Conservation (phyloP, 2,888 invertebrate species). For the Zygothrica quintamaculata region DNA sequence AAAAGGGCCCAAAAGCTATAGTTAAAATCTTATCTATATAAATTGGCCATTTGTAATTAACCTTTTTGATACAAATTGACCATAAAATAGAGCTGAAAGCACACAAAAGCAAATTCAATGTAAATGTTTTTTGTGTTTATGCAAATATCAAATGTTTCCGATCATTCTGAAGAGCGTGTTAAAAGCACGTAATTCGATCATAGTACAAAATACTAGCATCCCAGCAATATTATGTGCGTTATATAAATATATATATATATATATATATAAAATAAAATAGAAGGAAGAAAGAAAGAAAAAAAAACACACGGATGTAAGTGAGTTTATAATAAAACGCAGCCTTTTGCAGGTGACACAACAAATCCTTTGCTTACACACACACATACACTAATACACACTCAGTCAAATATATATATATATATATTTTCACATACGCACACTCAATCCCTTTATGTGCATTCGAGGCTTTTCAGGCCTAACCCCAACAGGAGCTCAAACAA, state of each 20-base stretch:
- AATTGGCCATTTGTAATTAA: constrained; percentile 14
- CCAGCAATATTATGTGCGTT: not conserved
- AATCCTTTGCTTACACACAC: constrained; percentile 41
- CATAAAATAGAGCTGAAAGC: constrained; percentile 29
- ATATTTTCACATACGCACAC: constrained; percentile 19
- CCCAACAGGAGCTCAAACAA: constrained; percentile 14
- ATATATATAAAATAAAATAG: constrained; percentile 3
- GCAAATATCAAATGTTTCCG: constrained; percentile 47
- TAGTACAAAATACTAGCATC: constrained; percentile 17
- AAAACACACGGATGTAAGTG: constrained; percentile 1
- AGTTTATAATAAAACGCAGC: constrained; percentile 52
- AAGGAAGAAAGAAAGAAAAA: not conserved
- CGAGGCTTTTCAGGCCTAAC: constrained; percentile 65
- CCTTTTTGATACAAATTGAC: constrained; percentile 29
- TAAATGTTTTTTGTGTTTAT: constrained; percentile 33
- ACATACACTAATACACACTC: constrained; percentile 7
- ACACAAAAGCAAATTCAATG: constrained; percentile 24
- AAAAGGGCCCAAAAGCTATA: not conserved
- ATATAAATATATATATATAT: constrained; percentile 8
- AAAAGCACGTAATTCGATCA: constrained; percentile 69
- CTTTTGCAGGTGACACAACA: constrained; percentile 50
- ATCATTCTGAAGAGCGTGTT: constrained; percentile 55
- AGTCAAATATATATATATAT: constrained; percentile 7
- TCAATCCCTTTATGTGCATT: constrained; percentile 67
- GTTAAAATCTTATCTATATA: not conserved